Evolutionary conservation across 2,797 vertebrate species (phyloP), one percentile per base, ranked within the genome.

Genomic region (Chelonia mydas): DNA sequence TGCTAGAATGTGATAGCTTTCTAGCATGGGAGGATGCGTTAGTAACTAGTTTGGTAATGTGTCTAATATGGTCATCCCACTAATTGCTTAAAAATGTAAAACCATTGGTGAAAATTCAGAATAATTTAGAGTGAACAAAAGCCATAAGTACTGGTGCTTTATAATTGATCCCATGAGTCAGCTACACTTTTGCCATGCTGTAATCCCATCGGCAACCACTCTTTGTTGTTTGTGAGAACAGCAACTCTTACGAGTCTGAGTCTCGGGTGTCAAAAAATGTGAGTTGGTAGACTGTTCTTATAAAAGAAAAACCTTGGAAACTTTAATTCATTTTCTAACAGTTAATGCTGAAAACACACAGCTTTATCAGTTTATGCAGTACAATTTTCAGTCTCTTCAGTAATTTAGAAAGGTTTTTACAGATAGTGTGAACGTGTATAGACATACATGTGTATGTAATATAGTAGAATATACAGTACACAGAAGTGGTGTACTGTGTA

Each of bases 141-240:
- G 94, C 88, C 92, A 2, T 87, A 95, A 97, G 97, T 95, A 86
- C 92, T 92, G 88, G 92, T 96, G 94, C 94, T 97, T 97, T 97
- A 91, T 98, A 98, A 98, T 98, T 98, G 97, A 98, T 97, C 98
- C 98, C 98, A 86, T 98, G 98, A 98, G 98, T 98, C 97, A 98
- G 97, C 97, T 97, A 87, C 96, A 97, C 90, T 92, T 98, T 97
- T 98, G 97, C 97, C 92, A 90, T 90, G 91, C 95, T 94, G 95
- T 98, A 98, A 98, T 98, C 98, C 98, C 98, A 94, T 83, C 95
- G 97, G 97, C 95, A 94, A 94, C 84, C 78, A 77, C 88, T 94
- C 96, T 97, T 98, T 97, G 92, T 97, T 97, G 92, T 97, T 97
- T 95, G 95, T 93, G 86, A 94, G 92, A 95, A 90, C 85, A 90